phyloP scores from a whole-genome alignment of 1,140 invertebrate genomes.

The Temnothorax curvispinosus region DNA sequence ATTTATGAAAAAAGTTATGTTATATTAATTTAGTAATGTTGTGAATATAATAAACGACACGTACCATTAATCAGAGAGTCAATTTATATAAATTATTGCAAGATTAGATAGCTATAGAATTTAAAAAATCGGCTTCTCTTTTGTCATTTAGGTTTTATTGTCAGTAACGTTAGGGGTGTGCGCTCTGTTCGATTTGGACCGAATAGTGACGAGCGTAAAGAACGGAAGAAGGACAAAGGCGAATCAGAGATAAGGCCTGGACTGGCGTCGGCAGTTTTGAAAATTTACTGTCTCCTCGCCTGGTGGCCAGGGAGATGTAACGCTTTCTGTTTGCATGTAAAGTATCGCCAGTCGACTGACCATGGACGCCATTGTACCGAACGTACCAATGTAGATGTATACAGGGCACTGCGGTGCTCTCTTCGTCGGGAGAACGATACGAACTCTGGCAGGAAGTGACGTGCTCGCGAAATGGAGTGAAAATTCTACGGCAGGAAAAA shows the following conservation, averaged over 20 bases:
- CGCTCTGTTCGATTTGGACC: background rate
- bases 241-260: constrained; percentile 64
- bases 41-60: background rate
- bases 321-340: constrained; percentile 76
- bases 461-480: constrained; percentile 75
- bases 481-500: constrained; percentile 72
- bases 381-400: constrained; percentile 62
- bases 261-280: constrained; percentile 66
- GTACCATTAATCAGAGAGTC: background rate
- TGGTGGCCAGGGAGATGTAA: constrained; percentile 62
- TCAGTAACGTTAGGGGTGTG: background rate
- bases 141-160: constrained; percentile 12
- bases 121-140: background rate
- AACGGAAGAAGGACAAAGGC: constrained; percentile 50
- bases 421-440: constrained; percentile 69
- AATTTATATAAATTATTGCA: background rate
- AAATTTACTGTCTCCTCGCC: constrained; percentile 72
- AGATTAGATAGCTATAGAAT: background rate
- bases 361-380: constrained; percentile 58
- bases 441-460: constrained; percentile 73
- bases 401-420: constrained; percentile 53
- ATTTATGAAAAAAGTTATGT: background rate
- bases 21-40: background rate
- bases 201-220: constrained; percentile 2
- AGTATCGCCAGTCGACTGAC: constrained; percentile 76